Conservation (phyloP, 2,888 invertebrate species). For the Zygothrica quintamaculata region DNA sequence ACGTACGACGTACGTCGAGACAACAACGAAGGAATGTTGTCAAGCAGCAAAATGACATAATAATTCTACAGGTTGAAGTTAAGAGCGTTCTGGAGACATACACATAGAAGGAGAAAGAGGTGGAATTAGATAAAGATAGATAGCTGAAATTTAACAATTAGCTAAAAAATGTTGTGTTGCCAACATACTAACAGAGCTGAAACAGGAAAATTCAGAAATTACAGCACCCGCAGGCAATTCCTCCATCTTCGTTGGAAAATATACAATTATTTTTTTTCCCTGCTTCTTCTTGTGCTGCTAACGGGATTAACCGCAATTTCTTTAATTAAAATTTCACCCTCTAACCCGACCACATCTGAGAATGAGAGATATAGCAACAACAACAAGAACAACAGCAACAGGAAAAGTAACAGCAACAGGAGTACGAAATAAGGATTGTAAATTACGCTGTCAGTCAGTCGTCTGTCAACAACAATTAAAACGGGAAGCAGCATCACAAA, state of each 20-base stretch:
- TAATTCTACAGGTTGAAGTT: constrained; percentile 3
- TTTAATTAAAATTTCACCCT: constrained; percentile 81
- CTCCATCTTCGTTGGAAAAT: constrained; percentile 35
- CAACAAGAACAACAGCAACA: constrained; percentile 5
- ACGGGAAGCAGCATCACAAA: constrained; percentile 74
- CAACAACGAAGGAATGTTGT: constrained; percentile 21
- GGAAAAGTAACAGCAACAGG: constrained; percentile 6
- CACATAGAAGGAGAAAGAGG: background rate
- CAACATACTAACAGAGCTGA: constrained; percentile 23
- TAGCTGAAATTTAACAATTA: constrained; percentile 51
- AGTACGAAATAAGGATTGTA: constrained; percentile 68
- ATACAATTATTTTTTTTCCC: constrained; percentile 14
- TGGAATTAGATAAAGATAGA: background rate
- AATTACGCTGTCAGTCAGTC: constrained; percentile 80
- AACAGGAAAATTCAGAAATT: constrained; percentile 44
- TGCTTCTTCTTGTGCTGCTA: constrained; percentile 51
- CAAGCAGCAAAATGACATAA: constrained; percentile 32
- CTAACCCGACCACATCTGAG: constrained; percentile 32
- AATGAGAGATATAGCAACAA: constrained; percentile 6
- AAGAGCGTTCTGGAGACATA: no score
- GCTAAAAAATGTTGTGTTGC: constrained; percentile 45
- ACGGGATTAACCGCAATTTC: constrained; percentile 83
- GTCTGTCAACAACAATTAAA: constrained; percentile 76
- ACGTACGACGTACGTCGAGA: background rate
- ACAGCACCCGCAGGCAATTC: constrained; percentile 47